phyloP scores from a whole-genome alignment of 2,888 invertebrate genomes.

The Caenorhabditis sp. region DNA sequence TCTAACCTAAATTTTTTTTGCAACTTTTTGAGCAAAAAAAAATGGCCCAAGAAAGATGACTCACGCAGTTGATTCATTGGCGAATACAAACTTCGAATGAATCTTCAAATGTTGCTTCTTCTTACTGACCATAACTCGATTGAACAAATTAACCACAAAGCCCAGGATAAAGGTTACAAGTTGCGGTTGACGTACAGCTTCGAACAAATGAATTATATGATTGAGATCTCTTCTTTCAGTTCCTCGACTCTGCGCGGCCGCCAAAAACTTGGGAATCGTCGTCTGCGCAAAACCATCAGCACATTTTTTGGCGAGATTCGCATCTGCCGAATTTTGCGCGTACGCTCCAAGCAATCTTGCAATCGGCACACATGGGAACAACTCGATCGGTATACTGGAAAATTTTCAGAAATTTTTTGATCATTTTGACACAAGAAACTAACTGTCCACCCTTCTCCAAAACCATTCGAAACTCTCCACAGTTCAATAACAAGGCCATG shows the following conservation, averaged over 20 bases:
- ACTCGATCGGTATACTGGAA: constrained; percentile 23
- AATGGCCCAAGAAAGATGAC: not conserved
- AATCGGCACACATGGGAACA: constrained; percentile 25
- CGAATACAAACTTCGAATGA: constrained; percentile 11
- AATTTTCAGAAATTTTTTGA: too few species aligned
- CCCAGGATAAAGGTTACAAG: constrained; percentile 23
- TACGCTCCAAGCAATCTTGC: constrained; percentile 32
- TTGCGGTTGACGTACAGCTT: constrained; percentile 9
- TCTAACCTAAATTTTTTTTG: constrained; percentile 8
- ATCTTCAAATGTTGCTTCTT: constrained; percentile 19
- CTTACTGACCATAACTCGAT: constrained; percentile 14
- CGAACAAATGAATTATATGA: constrained; percentile 16
- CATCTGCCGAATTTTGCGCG: constrained; percentile 5
- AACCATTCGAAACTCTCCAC: constrained; percentile 19
- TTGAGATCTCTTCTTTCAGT: not conserved
- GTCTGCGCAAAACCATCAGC: constrained; percentile 30
- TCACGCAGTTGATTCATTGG: constrained; percentile 9
- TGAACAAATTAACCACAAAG: constrained; percentile 14
- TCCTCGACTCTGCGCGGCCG: constrained; percentile 7
- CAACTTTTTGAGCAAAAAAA: too few species aligned
- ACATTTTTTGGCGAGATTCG: constrained; percentile 15
- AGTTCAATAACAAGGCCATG: constrained; percentile 20
- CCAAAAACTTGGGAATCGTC: constrained; percentile 9
- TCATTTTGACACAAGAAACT: too few species aligned
- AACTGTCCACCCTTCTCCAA: constrained; percentile 28